Evolutionary conservation across 2,888 invertebrate species (phyloP), one percentile per base, ranked within the genome.

Genomic region (Hydriomena furcata): DNA sequence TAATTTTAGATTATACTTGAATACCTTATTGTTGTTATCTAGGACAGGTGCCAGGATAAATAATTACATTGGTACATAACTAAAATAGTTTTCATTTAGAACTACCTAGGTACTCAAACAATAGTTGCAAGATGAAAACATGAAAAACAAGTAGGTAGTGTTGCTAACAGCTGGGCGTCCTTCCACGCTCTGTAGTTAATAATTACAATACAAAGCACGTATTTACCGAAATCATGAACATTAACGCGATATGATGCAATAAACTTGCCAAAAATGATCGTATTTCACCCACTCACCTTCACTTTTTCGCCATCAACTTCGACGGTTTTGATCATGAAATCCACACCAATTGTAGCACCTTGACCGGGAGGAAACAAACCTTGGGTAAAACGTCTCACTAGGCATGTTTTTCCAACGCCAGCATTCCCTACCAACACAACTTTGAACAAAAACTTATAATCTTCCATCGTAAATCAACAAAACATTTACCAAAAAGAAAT

Each of bases 241-340:
- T 60, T 58, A 25, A 28, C 51, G 27, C 37, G 45, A 43, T 68
- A 61, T 78, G 71, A 77, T 70, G 76, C 71, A 80, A 79, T 63
- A 63, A 47, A 58, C 45, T 61, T 58, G 51, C 64, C 66, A 60
- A 71, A 72, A 66, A 67, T 52, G 61, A 59, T 56, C 37, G 53
- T 52, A 36, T 40, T 35, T 46, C 41, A 47, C 52, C 49, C 38
- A 64, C 75, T 83, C 91, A 96, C 96, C 93, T 97, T 97, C 68
- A 97, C 96, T 94, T 96, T 97, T 86, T 97, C 97, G 75, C 96
- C 96, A 71, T 97, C 98, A 48, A 99, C 97, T 92, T 98, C 98
- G 5, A 99, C 97, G 43, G 98, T 98, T 91, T 99, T 99, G 57
- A 99, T 99, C 98, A 99, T 98, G 83, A 99, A 99, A 92, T 99